A percentile compares a stretch with the other conserved stretches of the same genome.
Evolutionary conservation across 2,797 vertebrate species (phyloP).

Genomic region (Galaxias olidus): DNA sequence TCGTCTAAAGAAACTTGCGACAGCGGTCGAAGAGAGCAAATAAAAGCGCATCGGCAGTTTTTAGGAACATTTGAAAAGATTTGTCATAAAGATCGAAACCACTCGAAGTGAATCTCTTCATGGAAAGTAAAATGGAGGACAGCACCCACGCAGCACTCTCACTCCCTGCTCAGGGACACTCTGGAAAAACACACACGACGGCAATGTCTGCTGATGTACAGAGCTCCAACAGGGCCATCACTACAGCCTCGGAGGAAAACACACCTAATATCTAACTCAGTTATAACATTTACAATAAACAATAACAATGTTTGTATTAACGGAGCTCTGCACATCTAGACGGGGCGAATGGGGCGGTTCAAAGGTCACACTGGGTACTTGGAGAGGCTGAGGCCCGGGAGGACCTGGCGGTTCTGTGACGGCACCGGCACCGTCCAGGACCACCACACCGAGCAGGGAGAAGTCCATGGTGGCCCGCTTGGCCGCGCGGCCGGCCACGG

Average conservation of each 20-base stretch:
- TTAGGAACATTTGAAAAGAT: too few relatives aligned
- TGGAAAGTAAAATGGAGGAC: too few relatives aligned
- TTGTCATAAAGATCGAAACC: too few relatives aligned
- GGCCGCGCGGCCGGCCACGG: conserved; percentile 72
- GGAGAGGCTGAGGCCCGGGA: conserved; percentile 46
- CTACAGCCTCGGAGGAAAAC: too few relatives aligned
- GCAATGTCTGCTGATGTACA: conserved; percentile 38
- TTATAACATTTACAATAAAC: not conserved
- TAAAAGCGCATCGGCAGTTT: too few relatives aligned
- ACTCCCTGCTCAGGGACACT: conserved; percentile 62
- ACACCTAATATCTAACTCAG: conserved; percentile 2
- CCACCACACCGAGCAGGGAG: conserved; percentile 80
- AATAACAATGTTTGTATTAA: not conserved
- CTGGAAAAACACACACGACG: conserved; percentile 15
- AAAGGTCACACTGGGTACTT: conserved; percentile 49
- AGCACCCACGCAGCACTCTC: conserved; percentile 21
- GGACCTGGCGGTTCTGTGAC: not conserved
- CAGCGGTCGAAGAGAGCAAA: too few relatives aligned
- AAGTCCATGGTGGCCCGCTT: conserved; percentile 92
- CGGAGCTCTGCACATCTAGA: conserved; percentile 36
- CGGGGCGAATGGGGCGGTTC: conserved; percentile 21
- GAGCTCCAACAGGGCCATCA: too few relatives aligned
- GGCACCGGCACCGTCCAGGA: conserved; percentile 64
- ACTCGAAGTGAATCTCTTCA: too few relatives aligned
- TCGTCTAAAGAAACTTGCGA: too few relatives aligned